These are phyloP conservation scores for Psilanteris sp. DNA, from an alignment of 1,140 invertebrate genomes.

Conservation along the genomic window DNA sequence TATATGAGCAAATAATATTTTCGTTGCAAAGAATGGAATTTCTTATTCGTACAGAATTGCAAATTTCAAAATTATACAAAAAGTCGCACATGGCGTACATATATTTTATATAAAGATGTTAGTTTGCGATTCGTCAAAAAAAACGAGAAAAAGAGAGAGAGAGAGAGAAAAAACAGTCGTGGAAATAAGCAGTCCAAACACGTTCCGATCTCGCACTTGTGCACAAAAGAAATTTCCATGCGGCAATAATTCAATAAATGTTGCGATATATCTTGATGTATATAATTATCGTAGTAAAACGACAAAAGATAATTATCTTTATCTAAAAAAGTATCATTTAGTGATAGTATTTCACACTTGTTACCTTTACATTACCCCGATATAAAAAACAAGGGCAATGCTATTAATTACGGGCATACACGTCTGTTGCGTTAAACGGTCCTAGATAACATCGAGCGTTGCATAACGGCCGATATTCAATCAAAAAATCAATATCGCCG, in stretches of 20 bases:
- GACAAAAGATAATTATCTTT: slow-evolving; percentile 15
- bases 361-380: slow-evolving; percentile 22
- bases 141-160: too few relatives aligned
- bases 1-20: too few relatives aligned
- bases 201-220: too few relatives aligned
- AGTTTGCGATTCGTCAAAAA: too few relatives aligned
- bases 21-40: too few relatives aligned
- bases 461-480: slow-evolving; percentile 40
- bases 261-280: slow-evolving; percentile 1
- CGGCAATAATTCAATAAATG: slow-evolving; percentile 3
- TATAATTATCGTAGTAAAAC: slow-evolving; percentile 12
- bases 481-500: slow-evolving; percentile 49
- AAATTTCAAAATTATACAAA: too few relatives aligned
- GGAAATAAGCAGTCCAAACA: too few relatives aligned
- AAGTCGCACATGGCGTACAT: too few relatives aligned
- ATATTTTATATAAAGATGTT: too few relatives aligned
- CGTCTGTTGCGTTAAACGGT: slow-evolving; percentile 13
- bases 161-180: too few relatives aligned
- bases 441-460: slow-evolving; percentile 41
- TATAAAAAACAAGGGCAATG: slow-evolving; percentile 2
- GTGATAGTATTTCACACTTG: slow-evolving; percentile 21
- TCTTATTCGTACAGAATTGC: too few relatives aligned
- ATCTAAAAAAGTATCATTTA: slow-evolving; percentile 9
- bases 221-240: too few relatives aligned
- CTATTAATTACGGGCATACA: slow-evolving; percentile 42